Evolutionary conservation across 2,113 vertebrate species (phyloP).

Genomic region (Scalopus aquaticus): DNA sequence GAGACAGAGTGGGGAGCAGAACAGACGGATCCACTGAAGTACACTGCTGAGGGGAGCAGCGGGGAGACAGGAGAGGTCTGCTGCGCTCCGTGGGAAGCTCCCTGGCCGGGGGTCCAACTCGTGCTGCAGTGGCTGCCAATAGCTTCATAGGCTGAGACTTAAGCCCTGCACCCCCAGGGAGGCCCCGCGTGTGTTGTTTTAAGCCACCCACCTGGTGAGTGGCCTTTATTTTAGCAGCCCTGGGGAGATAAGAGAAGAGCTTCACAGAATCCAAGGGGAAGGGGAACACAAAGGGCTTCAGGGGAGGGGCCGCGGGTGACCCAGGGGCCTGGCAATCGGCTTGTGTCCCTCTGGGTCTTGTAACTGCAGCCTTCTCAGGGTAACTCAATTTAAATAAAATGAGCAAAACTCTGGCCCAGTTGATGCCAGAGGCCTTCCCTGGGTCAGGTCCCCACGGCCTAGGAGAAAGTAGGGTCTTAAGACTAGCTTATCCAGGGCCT

Average conservation of each 20-base stretch:
- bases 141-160: no score
- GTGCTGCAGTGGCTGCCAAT: no score
- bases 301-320: neutral
- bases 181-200: neutral
- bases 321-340: neutral
- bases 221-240: no score
- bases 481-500: neutral
- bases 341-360: no score
- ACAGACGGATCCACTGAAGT: no score
- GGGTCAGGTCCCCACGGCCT: neutral
- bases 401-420: neutral
- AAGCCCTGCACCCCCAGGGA: no score
- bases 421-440: neutral
- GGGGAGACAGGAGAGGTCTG: no score
- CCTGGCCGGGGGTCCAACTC: no score
- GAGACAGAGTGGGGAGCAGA: no score
- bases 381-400: neutral
- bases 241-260: neutral
- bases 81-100: no score
- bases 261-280: neutral
- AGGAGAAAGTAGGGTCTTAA: neutral
- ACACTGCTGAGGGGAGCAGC: no score
- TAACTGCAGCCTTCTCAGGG: neutral
- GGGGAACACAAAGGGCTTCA: neutral
- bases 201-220: neutral